These are phyloP conservation scores for Tortricodes alternella DNA, from an alignment of 2,888 invertebrate genomes.

Conservation along the genomic window DNA sequence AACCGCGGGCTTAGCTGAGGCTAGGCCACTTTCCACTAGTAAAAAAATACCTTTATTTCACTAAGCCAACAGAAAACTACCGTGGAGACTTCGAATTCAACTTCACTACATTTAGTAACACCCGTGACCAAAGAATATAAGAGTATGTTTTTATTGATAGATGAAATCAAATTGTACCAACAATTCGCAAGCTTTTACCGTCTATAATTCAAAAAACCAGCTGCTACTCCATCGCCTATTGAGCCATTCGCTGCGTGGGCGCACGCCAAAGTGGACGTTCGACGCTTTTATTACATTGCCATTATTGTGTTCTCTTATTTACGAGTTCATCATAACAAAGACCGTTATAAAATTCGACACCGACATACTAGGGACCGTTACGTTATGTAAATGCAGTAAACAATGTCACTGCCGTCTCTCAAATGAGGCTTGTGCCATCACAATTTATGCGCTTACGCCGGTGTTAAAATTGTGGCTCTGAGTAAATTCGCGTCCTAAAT, in stretches of 20 bases:
- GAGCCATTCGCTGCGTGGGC: constrained; percentile 8
- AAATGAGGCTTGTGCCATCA: not conserved
- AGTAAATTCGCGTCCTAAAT: constrained; percentile 46
- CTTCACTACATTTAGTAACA: too few species aligned
- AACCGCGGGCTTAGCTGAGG: too few species aligned
- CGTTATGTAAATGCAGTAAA: constrained; percentile 13
- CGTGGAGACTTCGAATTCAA: too few species aligned
- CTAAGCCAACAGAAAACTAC: too few species aligned
- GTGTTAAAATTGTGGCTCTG: constrained; percentile 22
- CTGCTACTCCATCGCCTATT: not conserved
- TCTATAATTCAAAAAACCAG: not conserved
- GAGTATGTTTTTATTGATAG: too few species aligned
- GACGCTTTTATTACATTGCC: constrained; percentile 2
- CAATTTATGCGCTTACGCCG: constrained; percentile 45
- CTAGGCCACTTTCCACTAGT: too few species aligned
- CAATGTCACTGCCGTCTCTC: constrained; percentile 1
- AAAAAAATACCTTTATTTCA: too few species aligned
- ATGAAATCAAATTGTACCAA: not conserved
- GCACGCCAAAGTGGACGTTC: not conserved
- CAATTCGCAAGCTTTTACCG: not conserved
- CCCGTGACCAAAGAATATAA: too few species aligned
- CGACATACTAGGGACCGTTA: constrained; percentile 19
- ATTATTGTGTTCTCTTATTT: constrained; percentile 3
- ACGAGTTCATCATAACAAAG: constrained; percentile 39
- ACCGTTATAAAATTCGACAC: constrained; percentile 53